Percentiles rank a stretch among this genome's conserved stretches.
phyloP scores from a whole-genome alignment of 2,113 vertebrate species.

The Progne subis region DNA sequence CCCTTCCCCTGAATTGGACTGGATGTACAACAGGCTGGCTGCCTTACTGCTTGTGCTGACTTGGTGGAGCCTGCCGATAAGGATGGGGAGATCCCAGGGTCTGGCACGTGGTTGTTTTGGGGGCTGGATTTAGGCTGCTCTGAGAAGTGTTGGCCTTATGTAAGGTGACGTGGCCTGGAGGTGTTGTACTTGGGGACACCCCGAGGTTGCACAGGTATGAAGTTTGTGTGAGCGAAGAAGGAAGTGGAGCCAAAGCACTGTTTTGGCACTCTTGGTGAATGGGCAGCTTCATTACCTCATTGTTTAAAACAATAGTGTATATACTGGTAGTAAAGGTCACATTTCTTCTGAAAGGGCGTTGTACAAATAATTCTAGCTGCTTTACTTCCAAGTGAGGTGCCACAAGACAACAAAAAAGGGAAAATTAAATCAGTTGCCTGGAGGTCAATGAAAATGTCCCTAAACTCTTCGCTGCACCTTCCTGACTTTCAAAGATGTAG shows the following conservation, averaged over 20 bases:
- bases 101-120: not conserved
- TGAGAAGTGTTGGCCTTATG: not conserved
- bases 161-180: not conserved
- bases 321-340: not conserved
- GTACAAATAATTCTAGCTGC: not conserved
- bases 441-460: not conserved
- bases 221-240: not conserved
- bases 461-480: not conserved
- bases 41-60: not conserved
- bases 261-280: not conserved
- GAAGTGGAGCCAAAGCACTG: not conserved
- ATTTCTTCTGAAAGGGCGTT: not conserved
- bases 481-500: not conserved
- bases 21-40: not conserved
- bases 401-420: not conserved
- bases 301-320: not conserved
- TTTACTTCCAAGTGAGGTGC: not conserved
- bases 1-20: not conserved
- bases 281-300: not conserved
- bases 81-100: not conserved
- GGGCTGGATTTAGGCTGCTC: not conserved
- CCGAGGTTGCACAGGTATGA: not conserved
- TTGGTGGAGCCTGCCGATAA: not conserved
- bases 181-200: rapidly evolving
- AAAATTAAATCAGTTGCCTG: not conserved